Evolutionary conservation across 2,888 invertebrate species (phyloP).

Genomic region (Dasysyrphus tricinctus): DNA sequence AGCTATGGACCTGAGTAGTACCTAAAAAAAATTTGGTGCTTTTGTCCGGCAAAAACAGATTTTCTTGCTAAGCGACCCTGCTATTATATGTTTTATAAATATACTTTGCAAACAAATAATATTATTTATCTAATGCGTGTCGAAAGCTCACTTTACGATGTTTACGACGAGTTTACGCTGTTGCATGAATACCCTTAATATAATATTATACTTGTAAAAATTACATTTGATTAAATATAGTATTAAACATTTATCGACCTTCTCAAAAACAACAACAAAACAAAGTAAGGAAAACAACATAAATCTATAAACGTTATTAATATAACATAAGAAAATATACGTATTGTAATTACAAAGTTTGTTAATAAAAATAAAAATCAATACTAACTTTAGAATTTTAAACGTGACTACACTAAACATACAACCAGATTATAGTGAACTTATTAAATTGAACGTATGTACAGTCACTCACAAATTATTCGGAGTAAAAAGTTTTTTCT

Average conservation of each 20-base stretch:
- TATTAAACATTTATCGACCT: slow-evolving; percentile 57
- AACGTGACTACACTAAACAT: slow-evolving; percentile 49
- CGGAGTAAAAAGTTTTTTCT: no score
- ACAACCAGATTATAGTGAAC: slow-evolving; percentile 34
- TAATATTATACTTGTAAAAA: slow-evolving; percentile 12
- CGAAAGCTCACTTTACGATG: no score
- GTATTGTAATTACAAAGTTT: slow-evolving; percentile 69
- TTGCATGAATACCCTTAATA: no score
- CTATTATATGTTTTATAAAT: no score
- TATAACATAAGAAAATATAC: slow-evolving; percentile 59
- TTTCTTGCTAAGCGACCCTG: no score
- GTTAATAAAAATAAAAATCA: slow-evolving; percentile 54
- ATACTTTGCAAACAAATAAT: no score
- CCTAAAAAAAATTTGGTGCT: no score
- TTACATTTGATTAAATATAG: slow-evolving; percentile 55
- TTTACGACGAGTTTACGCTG: no score
- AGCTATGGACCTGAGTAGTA: no score
- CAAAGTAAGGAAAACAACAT: slow-evolving; percentile 20
- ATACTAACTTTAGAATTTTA: slow-evolving; percentile 50
- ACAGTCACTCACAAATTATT: no score
- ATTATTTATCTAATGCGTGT: no score
- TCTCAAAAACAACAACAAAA: slow-evolving; percentile 47
- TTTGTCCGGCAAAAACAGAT: no score
- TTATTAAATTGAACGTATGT: slow-evolving; percentile 9
- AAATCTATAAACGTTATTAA: slow-evolving; percentile 43